Evolutionary conservation across 2,797 vertebrate species (phyloP), one percentile per base, ranked within the genome.

Genomic region (Ataeniobius toweri): DNA sequence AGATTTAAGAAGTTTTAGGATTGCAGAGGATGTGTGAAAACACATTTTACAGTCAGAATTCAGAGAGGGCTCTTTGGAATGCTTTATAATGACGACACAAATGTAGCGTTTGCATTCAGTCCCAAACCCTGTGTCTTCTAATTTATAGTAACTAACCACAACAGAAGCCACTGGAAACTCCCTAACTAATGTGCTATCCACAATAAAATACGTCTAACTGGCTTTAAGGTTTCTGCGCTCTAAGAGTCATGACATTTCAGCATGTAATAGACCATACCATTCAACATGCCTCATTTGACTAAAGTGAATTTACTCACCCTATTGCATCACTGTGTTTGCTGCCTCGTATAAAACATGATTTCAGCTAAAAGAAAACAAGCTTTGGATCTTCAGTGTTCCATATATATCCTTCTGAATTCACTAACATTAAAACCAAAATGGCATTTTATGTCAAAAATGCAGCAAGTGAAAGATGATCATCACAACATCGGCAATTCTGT

Each of bases 221-320:
- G 6, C 14, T 18, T 41, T 46, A 61, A 53, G 67, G 36, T 56
- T n/a, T 71, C 48, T 73, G 2, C 50, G 58, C 65, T 68, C 41
- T 10, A 72, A 12, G 22, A 80, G 76, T 70, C 10, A 3, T 70
- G 59, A 78, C 58, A 68, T 81, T 75, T 80, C 24, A 36, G 46
- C 61, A 71, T 67, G 4, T 65, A 61, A 59, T 61, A 20, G n/a
- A 71, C 75, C 72, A 51, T 58, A 70, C 68, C 26, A 56, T 58
- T 65, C 61, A 56, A 48, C 46, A 55, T 51, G 71, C 16, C 69
- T 82, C 56, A 75, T 82, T 74, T 78, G 67, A 65, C 65, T 79
- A 77, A 77, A 28, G 24, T 56, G 46, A 58, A 51, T 74, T 58
- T 56, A 14, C 22, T 82, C 31, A 53, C 28, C 59, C 55, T 50